Evolutionary conservation across 1,140 invertebrate species (phyloP).

Genomic region (Dreissena polymorpha): DNA sequence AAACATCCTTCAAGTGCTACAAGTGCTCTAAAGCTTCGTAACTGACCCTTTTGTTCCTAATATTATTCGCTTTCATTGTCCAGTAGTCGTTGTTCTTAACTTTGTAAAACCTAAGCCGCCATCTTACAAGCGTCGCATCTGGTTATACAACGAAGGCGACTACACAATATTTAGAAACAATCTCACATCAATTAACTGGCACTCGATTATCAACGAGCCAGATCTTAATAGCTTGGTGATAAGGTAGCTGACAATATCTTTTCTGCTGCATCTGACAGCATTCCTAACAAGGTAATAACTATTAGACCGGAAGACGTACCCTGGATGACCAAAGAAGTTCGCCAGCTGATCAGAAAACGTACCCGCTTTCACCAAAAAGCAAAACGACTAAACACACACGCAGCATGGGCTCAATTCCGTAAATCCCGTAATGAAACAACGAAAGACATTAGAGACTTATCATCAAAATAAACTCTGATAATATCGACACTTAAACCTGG

Average conservation of each 20-base stretch:
- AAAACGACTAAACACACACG: background rate
- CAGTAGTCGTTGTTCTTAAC: slow-evolving; percentile 22
- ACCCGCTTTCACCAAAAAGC: slow-evolving; percentile 10
- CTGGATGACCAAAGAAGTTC: slow-evolving; percentile 25
- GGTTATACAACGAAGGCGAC: too few species aligned
- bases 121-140: slow-evolving; percentile 4
- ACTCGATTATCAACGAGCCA: background rate
- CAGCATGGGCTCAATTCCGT: slow-evolving; percentile 22
- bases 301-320: slow-evolving; percentile 39
- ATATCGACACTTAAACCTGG: slow-evolving; percentile 13
- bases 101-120: background rate
- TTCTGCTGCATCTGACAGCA: slow-evolving; percentile 28
- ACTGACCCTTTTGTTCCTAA: slow-evolving; percentile 22
- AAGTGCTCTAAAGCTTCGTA: slow-evolving; percentile 12
- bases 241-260: slow-evolving; percentile 20
- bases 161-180: too few species aligned
- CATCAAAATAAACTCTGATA: slow-evolving; percentile 3
- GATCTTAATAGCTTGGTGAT: slow-evolving; percentile 7
- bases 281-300: slow-evolving; percentile 38
- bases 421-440: slow-evolving; percentile 22
- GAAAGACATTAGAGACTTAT: background rate
- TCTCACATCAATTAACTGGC: slow-evolving; percentile 7
- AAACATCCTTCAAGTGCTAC: background rate
- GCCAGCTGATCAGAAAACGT: slow-evolving; percentile 9
- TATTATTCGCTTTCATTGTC: slow-evolving; percentile 23